A percentile compares a stretch with the other conserved stretches of the same genome.
Evolutionary conservation across 1,140 invertebrate species (phyloP).

Genomic region (Cheumatopsyche charites): DNA sequence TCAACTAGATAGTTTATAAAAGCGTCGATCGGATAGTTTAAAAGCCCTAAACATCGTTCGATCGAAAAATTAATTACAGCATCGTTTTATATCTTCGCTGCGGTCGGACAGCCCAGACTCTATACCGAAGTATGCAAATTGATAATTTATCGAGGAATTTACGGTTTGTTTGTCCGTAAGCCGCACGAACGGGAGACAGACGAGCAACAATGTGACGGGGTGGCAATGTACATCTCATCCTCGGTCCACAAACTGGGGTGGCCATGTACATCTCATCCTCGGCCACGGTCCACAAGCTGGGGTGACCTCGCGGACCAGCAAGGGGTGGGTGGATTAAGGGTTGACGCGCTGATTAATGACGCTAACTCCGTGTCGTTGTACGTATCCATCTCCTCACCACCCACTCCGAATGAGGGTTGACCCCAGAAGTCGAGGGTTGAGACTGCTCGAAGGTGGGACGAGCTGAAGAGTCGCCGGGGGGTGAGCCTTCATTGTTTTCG

Average conservation of each 20-base stretch:
- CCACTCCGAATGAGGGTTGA: not conserved
- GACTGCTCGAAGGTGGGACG: not conserved
- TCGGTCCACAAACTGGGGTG: constrained; percentile 6
- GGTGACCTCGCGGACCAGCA: not conserved
- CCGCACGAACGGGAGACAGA: constrained; percentile 40
- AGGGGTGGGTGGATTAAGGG: constrained; percentile 37
- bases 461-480: not conserved
- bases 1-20: too few relatives aligned
- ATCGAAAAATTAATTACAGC: too few relatives aligned
- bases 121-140: constrained; percentile 23
- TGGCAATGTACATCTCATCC: constrained; percentile 9
- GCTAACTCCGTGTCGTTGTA: constrained; percentile 43
- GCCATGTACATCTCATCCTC: constrained; percentile 16
- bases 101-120: too few relatives aligned
- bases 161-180: constrained; percentile 36
- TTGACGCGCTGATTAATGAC: constrained; percentile 48
- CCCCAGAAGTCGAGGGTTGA: constrained; percentile 35
- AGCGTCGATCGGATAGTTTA: too few relatives aligned
- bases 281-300: constrained; percentile 4
- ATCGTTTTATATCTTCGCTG: too few relatives aligned
- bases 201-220: constrained; percentile 40
- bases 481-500: constrained; percentile 43
- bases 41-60: too few relatives aligned
- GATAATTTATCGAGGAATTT: constrained; percentile 37
- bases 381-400: constrained; percentile 9